Evolutionary conservation across 2,113 vertebrate species (phyloP).

Genomic region (Phalacrocorax pelagicus): DNA sequence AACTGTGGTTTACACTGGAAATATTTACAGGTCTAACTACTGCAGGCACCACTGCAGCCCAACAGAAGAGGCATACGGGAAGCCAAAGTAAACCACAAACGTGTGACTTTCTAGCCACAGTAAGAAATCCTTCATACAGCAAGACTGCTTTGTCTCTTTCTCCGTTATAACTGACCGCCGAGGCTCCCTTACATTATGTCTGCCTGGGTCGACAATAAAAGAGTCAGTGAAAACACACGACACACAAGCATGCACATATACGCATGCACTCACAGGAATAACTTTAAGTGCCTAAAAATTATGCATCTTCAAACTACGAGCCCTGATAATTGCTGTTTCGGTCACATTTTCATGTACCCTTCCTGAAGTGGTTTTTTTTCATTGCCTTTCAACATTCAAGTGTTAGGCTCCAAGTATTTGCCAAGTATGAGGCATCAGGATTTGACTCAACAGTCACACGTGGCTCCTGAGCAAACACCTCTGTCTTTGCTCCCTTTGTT

Average conservation of each 20-base stretch:
- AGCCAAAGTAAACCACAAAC: slow-evolving; percentile 1
- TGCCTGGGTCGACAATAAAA: background rate
- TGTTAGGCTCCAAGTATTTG: background rate
- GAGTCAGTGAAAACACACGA: accelerated
- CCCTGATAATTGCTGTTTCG: background rate
- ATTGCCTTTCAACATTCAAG: accelerated
- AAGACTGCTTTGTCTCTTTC: background rate
- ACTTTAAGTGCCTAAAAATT: accelerated
- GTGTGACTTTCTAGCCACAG: background rate
- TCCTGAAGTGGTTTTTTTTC: background rate
- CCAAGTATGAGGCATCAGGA: background rate
- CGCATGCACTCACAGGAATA: accelerated
- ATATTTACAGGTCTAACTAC: background rate
- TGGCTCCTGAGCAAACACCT: background rate
- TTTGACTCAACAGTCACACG: background rate
- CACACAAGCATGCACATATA: accelerated
- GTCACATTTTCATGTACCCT: background rate
- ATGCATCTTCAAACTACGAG: background rate
- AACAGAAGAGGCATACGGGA: background rate
- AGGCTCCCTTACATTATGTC: accelerated
- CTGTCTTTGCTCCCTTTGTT: background rate
- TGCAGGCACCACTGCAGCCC: background rate
- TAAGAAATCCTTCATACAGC: background rate
- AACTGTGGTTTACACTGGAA: background rate
- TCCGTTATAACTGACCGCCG: accelerated